Conservation (phyloP, 2,113 vertebrate genomes). For the Falco punctatus region DNA sequence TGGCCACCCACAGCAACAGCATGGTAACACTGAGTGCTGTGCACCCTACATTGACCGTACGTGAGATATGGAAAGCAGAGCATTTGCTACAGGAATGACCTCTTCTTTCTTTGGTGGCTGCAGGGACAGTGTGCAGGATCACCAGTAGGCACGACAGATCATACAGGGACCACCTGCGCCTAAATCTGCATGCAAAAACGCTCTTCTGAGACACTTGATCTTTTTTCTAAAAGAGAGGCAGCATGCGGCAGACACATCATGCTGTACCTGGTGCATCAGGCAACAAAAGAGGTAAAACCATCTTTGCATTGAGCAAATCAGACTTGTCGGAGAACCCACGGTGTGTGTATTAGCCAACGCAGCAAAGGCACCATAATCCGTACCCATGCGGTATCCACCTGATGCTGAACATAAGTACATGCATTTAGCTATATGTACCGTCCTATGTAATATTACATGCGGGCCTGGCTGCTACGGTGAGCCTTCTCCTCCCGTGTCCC, state of each 20-base stretch:
- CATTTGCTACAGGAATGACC: neutral
- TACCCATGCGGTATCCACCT: too few relatives aligned
- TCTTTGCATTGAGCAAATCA: neutral
- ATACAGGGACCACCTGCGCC: neutral
- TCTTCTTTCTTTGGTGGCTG: neutral
- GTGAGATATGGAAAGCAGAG: neutral
- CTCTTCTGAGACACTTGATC: neutral
- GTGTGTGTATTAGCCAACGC: neutral
- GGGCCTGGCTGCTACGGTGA: neutral
- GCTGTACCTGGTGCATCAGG: too few relatives aligned
- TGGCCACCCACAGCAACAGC: neutral
- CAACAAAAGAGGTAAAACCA: neutral
- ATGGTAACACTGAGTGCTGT: fast-evolving
- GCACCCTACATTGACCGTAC: fast-evolving
- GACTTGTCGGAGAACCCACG: neutral
- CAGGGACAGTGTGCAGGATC: neutral
- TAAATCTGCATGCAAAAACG: neutral
- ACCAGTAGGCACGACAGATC: neutral
- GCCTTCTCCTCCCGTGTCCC: neutral
- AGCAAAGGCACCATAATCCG: neutral
- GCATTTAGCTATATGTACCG: neutral
- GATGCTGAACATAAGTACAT: neutral
- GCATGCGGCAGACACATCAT: neutral
- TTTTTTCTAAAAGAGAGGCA: neutral
- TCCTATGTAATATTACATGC: neutral